Conservation (phyloP, 1,140 invertebrate genomes). For the Microplitis mediator region DNA sequence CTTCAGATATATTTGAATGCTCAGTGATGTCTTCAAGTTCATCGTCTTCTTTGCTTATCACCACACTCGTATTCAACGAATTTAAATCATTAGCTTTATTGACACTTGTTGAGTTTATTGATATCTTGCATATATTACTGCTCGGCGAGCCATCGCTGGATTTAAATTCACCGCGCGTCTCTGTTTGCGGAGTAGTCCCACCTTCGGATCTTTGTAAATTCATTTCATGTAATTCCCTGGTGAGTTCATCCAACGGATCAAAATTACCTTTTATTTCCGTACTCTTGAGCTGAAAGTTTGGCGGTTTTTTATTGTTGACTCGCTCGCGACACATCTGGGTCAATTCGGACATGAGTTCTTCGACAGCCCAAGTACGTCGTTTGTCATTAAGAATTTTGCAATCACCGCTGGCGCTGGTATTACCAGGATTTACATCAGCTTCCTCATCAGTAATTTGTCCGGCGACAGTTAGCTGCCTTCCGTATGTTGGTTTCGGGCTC, state of each 20-base stretch:
- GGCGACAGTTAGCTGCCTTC: conserved; percentile 31
- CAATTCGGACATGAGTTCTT: conserved; percentile 51
- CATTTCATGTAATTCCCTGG: conserved; percentile 44
- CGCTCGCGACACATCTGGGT: conserved; percentile 42
- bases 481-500: conserved; percentile 25
- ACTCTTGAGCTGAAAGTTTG: conserved; percentile 32
- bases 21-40: background rate
- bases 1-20: conserved; percentile 18
- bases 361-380: conserved; percentile 57
- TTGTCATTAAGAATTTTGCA: conserved; percentile 46
- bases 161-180: background rate
- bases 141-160: conserved; percentile 5
- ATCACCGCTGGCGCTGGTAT: background rate
- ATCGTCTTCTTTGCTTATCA: background rate
- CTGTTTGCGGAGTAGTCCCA: conserved; percentile 6
- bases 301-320: conserved; percentile 19
- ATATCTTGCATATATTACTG: conserved; percentile 30
- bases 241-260: conserved; percentile 38
- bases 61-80: background rate
- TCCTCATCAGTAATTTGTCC: conserved; percentile 30
- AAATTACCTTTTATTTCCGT: conserved; percentile 31
- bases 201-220: conserved; percentile 28
- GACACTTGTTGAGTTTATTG: conserved; percentile 19
- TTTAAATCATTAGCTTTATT: background rate
- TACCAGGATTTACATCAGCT: conserved; percentile 19